Evolutionary conservation across 2,797 vertebrate genomes (phyloP), one percentile per base, ranked within the genome.

Genomic region (Basileuterus tristriatus): DNA sequence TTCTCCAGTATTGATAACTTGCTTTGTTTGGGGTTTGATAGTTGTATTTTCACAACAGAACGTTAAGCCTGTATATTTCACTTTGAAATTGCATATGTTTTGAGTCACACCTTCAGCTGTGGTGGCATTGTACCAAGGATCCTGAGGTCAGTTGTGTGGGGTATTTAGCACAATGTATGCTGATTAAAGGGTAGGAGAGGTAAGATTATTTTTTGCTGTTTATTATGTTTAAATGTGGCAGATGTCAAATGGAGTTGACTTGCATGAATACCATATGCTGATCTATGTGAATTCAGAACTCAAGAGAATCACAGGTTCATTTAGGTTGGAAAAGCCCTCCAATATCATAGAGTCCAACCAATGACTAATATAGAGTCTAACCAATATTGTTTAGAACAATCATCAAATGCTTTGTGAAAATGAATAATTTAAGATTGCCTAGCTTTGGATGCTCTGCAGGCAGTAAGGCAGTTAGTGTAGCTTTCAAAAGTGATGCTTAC

Each of bases 21-120:
- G n/a, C 53, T 92, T 83, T 88, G 64, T 80, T 36, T 94, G 26
- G 15, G 12, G 64, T 93, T 90, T 63, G 41, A 3, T 64, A 19
- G 5, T 9, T 69, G 56, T 82, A 7, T 84, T 89, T 82, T 79
- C 32, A 37, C 41, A 89, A 30, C 17, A 43, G 24, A 76, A 78
- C n/a, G 30, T 55, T 86, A 62, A 69, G 59, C 11, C 44, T 63
- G 3, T 17, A 3, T 63, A 23, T 72, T 84, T 82, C 6, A 23
- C 63, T 91, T 47, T 27, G 55, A 36, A 85, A 87, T 78, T 44
- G 8, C 2, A 0, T 43, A 9, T 36, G 9, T 52, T 89, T 78
- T 67, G 50, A 52, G 15, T 67, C 4, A 7, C 13, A 30, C 37
- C 47, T 90, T 89, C 46, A 81, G 52, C 62, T 90, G 34, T 59